Conservation (phyloP, 2,113 vertebrate species). For the Rissa tridactyla region DNA sequence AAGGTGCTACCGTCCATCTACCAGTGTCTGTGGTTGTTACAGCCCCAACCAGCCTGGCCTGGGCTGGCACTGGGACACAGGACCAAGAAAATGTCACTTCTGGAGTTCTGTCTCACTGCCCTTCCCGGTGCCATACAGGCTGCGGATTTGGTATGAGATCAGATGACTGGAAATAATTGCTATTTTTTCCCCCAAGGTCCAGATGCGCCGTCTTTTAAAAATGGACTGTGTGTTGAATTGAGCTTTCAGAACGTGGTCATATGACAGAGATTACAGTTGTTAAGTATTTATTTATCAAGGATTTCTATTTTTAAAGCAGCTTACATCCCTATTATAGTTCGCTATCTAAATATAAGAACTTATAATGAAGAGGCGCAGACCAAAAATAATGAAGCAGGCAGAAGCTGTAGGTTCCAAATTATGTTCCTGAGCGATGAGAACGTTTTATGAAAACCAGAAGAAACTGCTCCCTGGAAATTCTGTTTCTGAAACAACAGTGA, state of each 20-base stretch:
- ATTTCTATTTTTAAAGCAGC: constrained; percentile 55
- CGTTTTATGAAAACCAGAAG: constrained; percentile 30
- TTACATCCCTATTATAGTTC: not conserved
- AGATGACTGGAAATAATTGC: constrained; percentile 4
- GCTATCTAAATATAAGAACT: constrained; percentile 26
- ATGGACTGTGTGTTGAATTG: not conserved
- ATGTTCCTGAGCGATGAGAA: constrained; percentile 29
- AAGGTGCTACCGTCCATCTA: accelerated
- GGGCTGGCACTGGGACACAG: not conserved
- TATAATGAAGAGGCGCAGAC: constrained; percentile 3
- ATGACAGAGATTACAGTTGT: constrained; percentile 53
- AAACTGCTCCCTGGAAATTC: constrained; percentile 35
- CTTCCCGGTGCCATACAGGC: not conserved
- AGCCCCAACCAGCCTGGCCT: not conserved
- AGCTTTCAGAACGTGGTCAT: not conserved
- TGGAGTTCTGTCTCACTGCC: not conserved
- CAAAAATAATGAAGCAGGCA: constrained; percentile 2
- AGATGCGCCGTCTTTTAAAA: constrained; percentile 34
- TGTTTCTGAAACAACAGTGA: constrained; percentile 31
- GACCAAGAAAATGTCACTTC: not conserved
- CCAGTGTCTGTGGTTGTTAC: not conserved
- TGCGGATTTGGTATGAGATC: not conserved
- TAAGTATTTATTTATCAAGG: constrained; percentile 52
- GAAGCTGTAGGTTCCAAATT: constrained; percentile 19
- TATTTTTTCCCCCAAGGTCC: not conserved